Percentiles rank a stretch among this genome's conserved stretches.
Evolutionary conservation across 2,888 invertebrate genomes (phyloP).

Genomic region (Esperia sulphurella): DNA sequence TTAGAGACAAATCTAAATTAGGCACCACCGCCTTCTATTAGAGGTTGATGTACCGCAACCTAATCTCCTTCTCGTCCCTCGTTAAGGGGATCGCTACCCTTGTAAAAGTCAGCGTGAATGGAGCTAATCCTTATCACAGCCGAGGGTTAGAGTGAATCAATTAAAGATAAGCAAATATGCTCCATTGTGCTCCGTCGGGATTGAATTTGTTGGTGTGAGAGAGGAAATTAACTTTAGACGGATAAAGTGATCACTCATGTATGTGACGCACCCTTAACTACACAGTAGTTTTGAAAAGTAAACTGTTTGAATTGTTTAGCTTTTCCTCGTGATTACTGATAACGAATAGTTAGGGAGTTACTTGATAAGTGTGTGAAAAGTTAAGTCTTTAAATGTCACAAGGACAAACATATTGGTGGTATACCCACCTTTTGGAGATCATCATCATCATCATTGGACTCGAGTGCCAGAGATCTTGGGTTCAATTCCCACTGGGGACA

Average conservation of each 20-base stretch:
- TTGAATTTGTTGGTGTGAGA: slow-evolving; percentile 70
- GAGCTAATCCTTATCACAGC: slow-evolving; percentile 73
- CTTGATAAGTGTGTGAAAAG: slow-evolving; percentile 10
- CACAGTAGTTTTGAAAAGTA: slow-evolving; percentile 29
- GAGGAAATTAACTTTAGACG: slow-evolving; percentile 73
- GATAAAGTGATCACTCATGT: slow-evolving; percentile 66
- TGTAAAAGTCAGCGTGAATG: slow-evolving; percentile 78
- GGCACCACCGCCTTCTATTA: slow-evolving; percentile 16
- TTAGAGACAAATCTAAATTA: slow-evolving; percentile 18
- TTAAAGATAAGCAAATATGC: slow-evolving; percentile 79
- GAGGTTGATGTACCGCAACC: background rate
- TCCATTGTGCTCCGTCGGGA: slow-evolving; percentile 54
- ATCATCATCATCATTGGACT: too few species aligned
- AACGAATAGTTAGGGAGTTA: background rate
- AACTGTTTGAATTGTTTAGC: slow-evolving; percentile 47
- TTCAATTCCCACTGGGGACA: too few species aligned
- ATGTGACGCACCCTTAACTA: slow-evolving; percentile 46
- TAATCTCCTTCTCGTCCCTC: slow-evolving; percentile 48
- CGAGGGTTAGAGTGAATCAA: slow-evolving; percentile 76
- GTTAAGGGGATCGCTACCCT: slow-evolving; percentile 69
- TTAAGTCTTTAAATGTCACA: too few species aligned
- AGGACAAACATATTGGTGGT: too few species aligned
- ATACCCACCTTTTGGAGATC: too few species aligned
- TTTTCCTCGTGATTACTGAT: slow-evolving; percentile 10
- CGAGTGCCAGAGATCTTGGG: too few species aligned